Conservation (phyloP, 2,888 invertebrate species). For the Oxyscelio sp. region DNA sequence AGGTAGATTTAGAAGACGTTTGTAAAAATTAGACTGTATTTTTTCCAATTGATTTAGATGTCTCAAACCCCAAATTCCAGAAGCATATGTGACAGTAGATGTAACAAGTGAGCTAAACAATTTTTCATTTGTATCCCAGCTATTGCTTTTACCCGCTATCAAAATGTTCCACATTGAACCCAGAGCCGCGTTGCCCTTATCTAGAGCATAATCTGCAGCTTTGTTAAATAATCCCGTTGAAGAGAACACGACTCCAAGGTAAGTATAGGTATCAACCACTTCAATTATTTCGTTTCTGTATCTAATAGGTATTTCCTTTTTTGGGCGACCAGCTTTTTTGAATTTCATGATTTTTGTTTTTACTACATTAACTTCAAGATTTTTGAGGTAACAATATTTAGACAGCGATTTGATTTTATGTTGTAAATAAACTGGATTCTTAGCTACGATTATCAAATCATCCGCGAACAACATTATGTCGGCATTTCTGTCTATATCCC, state of each 20-base stretch:
- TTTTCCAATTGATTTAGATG: constrained; percentile 1
- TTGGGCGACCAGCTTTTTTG: not conserved
- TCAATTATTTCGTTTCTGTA: not conserved
- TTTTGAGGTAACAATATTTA: not conserved
- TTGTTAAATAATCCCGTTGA: no score
- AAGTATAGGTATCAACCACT: no score
- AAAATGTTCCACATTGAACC: no score
- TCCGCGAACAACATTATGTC: constrained; percentile 25
- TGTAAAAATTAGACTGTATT: constrained; percentile 25
- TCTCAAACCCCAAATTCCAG: constrained; percentile 13
- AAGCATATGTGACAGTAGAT: not conserved
- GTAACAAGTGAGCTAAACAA: constrained; percentile 7
- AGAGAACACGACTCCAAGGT: no score
- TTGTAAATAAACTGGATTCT: not conserved
- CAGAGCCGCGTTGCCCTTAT: no score
- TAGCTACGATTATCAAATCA: constrained; percentile 10
- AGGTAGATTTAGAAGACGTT: constrained; percentile 2
- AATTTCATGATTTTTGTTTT: constrained; percentile 20
- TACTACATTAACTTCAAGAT: not conserved
- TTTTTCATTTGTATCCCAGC: not conserved
- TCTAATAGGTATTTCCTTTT: not conserved
- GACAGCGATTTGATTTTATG: not conserved
- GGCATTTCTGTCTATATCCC: not conserved
- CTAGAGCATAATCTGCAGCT: no score
- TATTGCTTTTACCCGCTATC: not conserved